Evolutionary conservation across 2,888 invertebrate genomes (phyloP).

Genomic region (Leptinotarsa juncta): DNA sequence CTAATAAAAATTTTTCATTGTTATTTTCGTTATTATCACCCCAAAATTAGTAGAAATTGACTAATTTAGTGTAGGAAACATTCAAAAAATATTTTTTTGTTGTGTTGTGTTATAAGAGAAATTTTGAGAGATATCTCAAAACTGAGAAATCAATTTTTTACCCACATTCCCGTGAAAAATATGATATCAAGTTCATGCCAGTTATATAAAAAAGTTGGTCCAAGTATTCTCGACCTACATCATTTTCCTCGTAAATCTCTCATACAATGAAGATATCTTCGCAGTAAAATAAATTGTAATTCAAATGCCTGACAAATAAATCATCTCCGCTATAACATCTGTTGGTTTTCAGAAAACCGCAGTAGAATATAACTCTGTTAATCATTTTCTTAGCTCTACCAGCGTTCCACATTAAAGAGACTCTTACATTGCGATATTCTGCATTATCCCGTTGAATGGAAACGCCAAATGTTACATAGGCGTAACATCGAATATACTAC

Average conservation of each 20-base stretch:
- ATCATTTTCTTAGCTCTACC: conserved; percentile 53
- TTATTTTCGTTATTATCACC: too few relatives aligned
- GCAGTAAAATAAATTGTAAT: conserved; percentile 52
- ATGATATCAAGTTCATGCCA: background rate
- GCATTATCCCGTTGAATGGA: conserved; percentile 4
- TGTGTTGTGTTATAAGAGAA: too few relatives aligned
- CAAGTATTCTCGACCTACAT: conserved; percentile 6
- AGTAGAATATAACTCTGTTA: conserved; percentile 57
- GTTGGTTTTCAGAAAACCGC: conserved; percentile 57
- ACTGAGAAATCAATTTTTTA: background rate
- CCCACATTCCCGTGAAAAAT: background rate
- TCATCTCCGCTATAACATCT: conserved; percentile 56
- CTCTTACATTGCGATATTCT: conserved; percentile 24
- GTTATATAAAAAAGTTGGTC: background rate
- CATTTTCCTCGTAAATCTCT: conserved; percentile 20
- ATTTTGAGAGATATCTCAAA: background rate
- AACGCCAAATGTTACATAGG: conserved; percentile 1
- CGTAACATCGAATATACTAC: background rate
- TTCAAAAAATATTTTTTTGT: too few relatives aligned
- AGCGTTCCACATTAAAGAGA: conserved; percentile 49
- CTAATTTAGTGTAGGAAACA: too few relatives aligned
- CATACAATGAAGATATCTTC: conserved; percentile 34
- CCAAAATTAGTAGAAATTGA: too few relatives aligned
- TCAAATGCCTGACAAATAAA: conserved; percentile 56
- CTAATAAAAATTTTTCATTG: too few relatives aligned